These are phyloP conservation scores for Delphinus delphis DNA, from an alignment of 2,113 vertebrate genomes.

Conservation along the genomic window DNA sequence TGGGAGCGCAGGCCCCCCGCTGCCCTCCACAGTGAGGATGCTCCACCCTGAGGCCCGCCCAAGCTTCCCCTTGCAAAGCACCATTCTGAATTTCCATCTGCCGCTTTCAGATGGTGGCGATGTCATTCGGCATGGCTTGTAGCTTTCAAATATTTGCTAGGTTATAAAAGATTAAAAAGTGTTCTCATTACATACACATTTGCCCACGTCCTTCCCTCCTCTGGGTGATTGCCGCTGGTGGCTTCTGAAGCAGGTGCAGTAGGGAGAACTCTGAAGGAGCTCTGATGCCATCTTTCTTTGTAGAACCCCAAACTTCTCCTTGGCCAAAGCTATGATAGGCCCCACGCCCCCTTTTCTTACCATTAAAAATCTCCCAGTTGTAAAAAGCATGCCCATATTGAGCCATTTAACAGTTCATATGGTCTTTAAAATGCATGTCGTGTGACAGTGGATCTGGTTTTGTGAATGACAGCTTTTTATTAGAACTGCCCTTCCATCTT, in stretches of 20 bases:
- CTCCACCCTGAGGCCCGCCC: accelerated
- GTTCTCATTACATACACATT: neutral
- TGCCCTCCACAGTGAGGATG: accelerated
- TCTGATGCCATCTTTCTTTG: neutral
- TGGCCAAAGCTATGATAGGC: neutral
- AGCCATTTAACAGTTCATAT: constrained; percentile 36
- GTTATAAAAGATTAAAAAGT: neutral
- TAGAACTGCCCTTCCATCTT: constrained; percentile 2
- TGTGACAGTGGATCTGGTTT: neutral
- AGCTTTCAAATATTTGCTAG: neutral
- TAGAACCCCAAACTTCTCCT: neutral
- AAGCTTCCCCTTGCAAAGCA: neutral
- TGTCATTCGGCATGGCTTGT: neutral
- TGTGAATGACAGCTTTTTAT: constrained; percentile 60
- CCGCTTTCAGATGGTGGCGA: neutral
- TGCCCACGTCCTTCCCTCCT: neutral
- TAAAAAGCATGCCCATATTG: accelerated
- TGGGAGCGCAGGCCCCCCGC: neutral
- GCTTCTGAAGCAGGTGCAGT: neutral
- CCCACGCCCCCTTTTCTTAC: neutral
- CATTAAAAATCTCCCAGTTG: neutral
- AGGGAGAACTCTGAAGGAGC: neutral
- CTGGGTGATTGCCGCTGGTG: neutral
- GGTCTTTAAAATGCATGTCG: constrained; percentile 47
- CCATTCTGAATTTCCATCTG: neutral